Conservation (phyloP, 2,797 vertebrate species). For the Pangasius sanitwongsei region DNA sequence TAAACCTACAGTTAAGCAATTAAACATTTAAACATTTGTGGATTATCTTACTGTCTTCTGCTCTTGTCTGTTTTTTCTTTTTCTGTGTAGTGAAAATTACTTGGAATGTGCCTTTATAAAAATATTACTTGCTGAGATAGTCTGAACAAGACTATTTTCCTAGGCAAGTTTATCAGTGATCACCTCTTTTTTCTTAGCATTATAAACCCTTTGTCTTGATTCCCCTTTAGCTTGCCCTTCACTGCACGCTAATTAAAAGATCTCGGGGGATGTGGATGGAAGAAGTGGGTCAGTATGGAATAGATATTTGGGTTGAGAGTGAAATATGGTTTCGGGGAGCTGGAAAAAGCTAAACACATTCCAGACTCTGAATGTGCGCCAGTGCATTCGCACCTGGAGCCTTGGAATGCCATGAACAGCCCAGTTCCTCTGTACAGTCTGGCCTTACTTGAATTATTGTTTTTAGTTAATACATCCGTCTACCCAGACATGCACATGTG, state of each 20-base stretch:
- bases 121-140: background rate
- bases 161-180: background rate
- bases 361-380: constrained; percentile 30
- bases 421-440: constrained; percentile 20
- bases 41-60: background rate
- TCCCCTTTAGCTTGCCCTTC: constrained; percentile 58
- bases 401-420: constrained; percentile 27
- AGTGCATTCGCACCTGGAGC: constrained; percentile 53
- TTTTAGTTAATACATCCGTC: constrained; percentile 35
- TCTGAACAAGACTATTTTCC: background rate
- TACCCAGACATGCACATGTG: constrained; percentile 8
- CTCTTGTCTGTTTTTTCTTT: background rate
- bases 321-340: constrained; percentile 52
- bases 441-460: constrained; percentile 42
- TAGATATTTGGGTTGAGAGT: constrained; percentile 52
- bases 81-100: background rate
- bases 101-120: background rate
- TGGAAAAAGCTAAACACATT: constrained; percentile 43
- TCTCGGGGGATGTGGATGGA: constrained; percentile 45
- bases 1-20: background rate
- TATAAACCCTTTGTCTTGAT: constrained; percentile 48
- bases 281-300: constrained; percentile 59
- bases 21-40: background rate
- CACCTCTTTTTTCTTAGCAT: constrained; percentile 32
- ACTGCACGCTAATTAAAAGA: constrained; percentile 55